phyloP scores from a whole-genome alignment of 1,140 invertebrate species.

The Phortica variegata region DNA sequence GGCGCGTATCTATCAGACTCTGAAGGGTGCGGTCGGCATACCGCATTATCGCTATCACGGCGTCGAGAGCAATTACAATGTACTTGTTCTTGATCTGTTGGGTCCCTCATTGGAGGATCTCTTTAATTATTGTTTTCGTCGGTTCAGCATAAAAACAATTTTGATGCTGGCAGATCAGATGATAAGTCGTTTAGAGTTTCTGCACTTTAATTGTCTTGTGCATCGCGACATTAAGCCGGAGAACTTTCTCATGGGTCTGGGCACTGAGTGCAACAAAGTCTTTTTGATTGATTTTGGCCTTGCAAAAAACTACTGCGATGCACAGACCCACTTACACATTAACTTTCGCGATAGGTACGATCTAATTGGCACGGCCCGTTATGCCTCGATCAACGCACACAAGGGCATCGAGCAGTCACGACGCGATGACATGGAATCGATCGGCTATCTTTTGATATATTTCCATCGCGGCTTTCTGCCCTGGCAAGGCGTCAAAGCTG shows the following conservation, averaged over 20 bases:
- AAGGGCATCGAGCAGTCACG: constrained; percentile 84
- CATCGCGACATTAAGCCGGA: constrained; percentile 95
- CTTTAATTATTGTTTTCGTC: constrained; percentile 91
- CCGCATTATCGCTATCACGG: constrained; percentile 90
- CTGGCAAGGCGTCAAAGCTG: constrained; percentile 89
- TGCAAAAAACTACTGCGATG: constrained; percentile 90
- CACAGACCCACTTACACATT: constrained; percentile 82
- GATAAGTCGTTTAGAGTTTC: constrained; percentile 85
- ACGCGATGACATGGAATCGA: constrained; percentile 92
- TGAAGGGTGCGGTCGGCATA: constrained; percentile 89
- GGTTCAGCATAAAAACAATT: constrained; percentile 96
- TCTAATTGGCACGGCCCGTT: constrained; percentile 89
- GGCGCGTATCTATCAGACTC: constrained; percentile 86
- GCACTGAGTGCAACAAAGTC: constrained; percentile 88
- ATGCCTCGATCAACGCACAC: constrained; percentile 94
- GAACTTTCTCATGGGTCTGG: constrained; percentile 97
- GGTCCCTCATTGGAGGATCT: constrained; percentile 95
- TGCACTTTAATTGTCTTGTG: constrained; percentile 93
- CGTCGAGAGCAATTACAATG: constrained; percentile 87
- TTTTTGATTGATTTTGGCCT: constrained; percentile 95
- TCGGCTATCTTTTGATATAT: constrained; percentile 94
- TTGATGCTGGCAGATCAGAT: constrained; percentile 94
- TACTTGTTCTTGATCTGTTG: constrained; percentile 94
- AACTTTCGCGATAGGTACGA: constrained; percentile 92
- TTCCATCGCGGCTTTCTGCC: constrained; percentile 69